phyloP scores from a whole-genome alignment of 1,140 invertebrate species.

The Danaus plexippus region DNA sequence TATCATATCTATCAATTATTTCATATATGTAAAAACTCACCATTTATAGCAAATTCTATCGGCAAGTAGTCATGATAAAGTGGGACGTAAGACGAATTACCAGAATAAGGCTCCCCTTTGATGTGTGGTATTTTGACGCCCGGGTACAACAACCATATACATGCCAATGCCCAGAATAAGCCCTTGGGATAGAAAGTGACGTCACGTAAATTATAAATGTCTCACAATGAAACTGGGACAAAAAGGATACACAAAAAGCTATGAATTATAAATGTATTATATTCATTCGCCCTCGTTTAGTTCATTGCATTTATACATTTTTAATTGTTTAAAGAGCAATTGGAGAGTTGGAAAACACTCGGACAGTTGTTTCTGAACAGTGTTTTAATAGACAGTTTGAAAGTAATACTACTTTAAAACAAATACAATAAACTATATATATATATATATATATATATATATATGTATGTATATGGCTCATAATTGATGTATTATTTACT shows the following conservation, averaged over 20 bases:
- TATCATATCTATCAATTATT: no score
- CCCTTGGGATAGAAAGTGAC: slow-evolving; percentile 71
- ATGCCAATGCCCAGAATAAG: slow-evolving; percentile 80
- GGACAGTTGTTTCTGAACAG: no score
- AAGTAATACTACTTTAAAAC: no score
- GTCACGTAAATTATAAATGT: neutral
- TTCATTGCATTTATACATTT: no score
- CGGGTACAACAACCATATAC: slow-evolving; percentile 79
- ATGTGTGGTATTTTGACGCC: slow-evolving; percentile 79
- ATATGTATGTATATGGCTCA: no score
- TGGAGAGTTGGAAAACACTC: no score
- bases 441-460: no score
- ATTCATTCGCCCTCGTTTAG: no score
- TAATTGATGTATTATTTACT: slow-evolving; percentile 35
- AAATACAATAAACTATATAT: no score
- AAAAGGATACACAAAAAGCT: slow-evolving; percentile 2
- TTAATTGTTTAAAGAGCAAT: no score
- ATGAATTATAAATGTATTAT: slow-evolving; percentile 10
- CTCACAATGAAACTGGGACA: no score
- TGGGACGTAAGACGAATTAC: slow-evolving; percentile 76
- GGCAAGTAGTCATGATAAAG: slow-evolving; percentile 81
- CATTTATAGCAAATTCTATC: slow-evolving; percentile 83
- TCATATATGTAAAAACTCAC: slow-evolving; percentile 28
- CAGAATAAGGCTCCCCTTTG: slow-evolving; percentile 76
- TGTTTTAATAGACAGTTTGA: no score